Base-by-base conservation (phyloP, 2,888 invertebrate species). In the Scelioninae gen. 1 region DNA sequence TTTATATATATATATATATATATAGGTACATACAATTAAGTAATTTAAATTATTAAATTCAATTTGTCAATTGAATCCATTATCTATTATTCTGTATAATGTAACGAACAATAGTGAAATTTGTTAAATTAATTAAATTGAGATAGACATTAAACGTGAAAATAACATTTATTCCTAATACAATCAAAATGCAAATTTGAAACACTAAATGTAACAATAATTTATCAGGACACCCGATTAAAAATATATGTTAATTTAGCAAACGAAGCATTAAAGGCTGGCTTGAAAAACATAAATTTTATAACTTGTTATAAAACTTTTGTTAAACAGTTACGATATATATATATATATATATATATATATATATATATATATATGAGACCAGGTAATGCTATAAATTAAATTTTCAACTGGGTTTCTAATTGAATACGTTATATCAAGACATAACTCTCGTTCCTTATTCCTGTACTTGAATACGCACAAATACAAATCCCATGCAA, bases 401-500 rank as follows among this genome's bases (percentile, higher is more conserved):
- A 2, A 1, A 43, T 2, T n/a, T 43, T 43, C n/a, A 43, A 43
- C 43, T 11, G n/a, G 0, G 29, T 58, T 58, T 16, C 43, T 43
- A 60, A 60, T 60, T 60, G 43, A 23, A 43, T 43, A n/a, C 43
- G 23, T 49, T 10, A 47, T n/a, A 5, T 34, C 7, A 5, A 10
- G 9, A 11, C 16, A 11, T 63, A 16, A n/a, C 51, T 38, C 51
- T 40, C 13, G 29, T 51, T 53, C 29, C 45, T 53, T 53, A 65
- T 29, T 40, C 55, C 66, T 55, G 69, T 58, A 71, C 47, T 71
- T 71, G 58, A 58, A 71, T 29, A 60, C 47, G 31, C 56, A 38
- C 29, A 40, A 60, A 51, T 31, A 60, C 31, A 72, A 72, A 72
- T 72, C 62, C 15, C 32, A 55, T 49, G 40, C 65, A 65, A 75